Evolutionary conservation across 2,888 invertebrate species (phyloP), one percentile per base, ranked within the genome.

Genomic region (Chromoteleia sp.): DNA sequence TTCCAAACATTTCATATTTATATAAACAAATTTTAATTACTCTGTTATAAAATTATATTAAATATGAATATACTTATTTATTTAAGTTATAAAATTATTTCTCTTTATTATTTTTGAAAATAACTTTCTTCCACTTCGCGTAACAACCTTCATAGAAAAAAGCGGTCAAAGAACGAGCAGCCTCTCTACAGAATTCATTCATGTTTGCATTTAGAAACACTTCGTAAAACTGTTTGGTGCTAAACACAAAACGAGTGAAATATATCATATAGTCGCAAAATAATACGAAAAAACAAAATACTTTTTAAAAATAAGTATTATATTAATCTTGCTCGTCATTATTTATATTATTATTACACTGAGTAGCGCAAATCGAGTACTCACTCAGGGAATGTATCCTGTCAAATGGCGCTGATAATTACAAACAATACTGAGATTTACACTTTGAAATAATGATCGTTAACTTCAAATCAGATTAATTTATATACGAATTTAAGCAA

Each of bases 341-440:
- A 59, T 70, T 84, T 67, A 63, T 63, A 87, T 86, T 87, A 91
- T 89, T 90, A 91, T 89, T 90, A 91, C 89, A 90, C 89, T 89
- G 90, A 91, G 88, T 91, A 90, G 90, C 90, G 90, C 90, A 89
- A 90, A 88, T 90, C 90, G 89, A 90, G 89, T 91, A 91, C 90
- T 91, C 90, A 91, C 90, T 90, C 90, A 90, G 89, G 90, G 90
- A 90, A 90, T 90, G 88, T 89, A 89, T 90, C 90, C 90, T 90
- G 90, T 90, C 90, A 90, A 90, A 90, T 90, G 90, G 90, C 90
- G 90, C 90, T 90, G 90, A 90, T 90, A 90, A 90, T 90, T 90
- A 89, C 88, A 90, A 90, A 90, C 90, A 90, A 90, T 90, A 90
- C 90, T 90, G 90, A 90, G 89, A 89, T 91, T 91, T 91, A 91